Evolutionary conservation across 2,888 invertebrate genomes (phyloP).

Genomic region (Tinea pellionella): DNA sequence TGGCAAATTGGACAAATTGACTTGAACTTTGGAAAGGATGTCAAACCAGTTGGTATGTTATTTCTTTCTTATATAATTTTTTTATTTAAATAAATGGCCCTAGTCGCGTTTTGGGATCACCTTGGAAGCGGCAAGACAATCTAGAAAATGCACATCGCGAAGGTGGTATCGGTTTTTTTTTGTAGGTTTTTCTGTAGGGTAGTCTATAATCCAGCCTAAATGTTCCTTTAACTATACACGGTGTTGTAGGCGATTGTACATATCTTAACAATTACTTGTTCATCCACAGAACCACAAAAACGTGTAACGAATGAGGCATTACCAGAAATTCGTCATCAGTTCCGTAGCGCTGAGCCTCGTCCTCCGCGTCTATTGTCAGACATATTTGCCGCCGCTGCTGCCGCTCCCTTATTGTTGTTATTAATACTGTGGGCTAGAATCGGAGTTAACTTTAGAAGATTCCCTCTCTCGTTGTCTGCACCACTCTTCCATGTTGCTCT

Average conservation of each 20-base stretch:
- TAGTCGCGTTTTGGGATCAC: too few relatives aligned
- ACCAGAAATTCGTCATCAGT: conserved; percentile 80
- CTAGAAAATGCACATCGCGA: too few relatives aligned
- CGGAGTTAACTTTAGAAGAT: conserved; percentile 86
- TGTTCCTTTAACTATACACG: too few relatives aligned
- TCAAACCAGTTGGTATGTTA: conserved; percentile 39
- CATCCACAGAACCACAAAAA: not conserved
- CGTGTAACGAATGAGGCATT: conserved; percentile 45
- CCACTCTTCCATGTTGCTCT: conserved; percentile 91
- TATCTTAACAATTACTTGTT: too few relatives aligned
- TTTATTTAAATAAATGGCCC: too few relatives aligned
- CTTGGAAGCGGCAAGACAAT: too few relatives aligned
- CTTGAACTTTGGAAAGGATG: conserved; percentile 74
- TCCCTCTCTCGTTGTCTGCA: conserved; percentile 83
- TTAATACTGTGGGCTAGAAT: conserved; percentile 88
- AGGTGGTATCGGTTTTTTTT: too few relatives aligned
- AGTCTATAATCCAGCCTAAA: too few relatives aligned
- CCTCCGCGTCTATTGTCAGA: conserved; percentile 90
- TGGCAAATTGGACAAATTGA: conserved; percentile 86
- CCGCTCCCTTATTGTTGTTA: conserved; percentile 85
- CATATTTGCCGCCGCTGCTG: conserved; percentile 86
- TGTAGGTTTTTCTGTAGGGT: too few relatives aligned
- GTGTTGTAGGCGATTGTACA: too few relatives aligned
- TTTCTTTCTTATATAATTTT: too few relatives aligned
- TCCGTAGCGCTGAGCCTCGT: conserved; percentile 91